These are phyloP conservation scores for Villa cingulata DNA, from an alignment of 2,888 invertebrate species.

Conservation along the genomic window DNA sequence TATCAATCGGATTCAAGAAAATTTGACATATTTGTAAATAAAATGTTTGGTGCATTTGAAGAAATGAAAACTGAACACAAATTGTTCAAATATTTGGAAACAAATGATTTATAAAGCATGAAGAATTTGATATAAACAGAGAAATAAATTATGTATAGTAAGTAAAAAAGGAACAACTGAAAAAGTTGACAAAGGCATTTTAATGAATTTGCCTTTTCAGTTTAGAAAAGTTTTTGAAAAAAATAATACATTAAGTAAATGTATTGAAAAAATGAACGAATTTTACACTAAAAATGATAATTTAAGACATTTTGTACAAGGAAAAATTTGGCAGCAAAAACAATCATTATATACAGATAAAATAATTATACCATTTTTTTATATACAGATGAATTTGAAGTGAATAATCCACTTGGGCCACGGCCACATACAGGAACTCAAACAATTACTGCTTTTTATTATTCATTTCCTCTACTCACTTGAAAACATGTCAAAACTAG, in stretches of 20 bases:
- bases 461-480: constrained; percentile 3
- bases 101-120: not conserved
- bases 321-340: constrained; percentile 4
- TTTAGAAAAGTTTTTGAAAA: constrained; percentile 7
- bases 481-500: constrained; percentile 1
- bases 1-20: not conserved
- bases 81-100: constrained; percentile 1
- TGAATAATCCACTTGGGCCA: constrained; percentile 6
- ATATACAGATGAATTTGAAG: no score
- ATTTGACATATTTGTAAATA: not conserved
- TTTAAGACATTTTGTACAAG: no score
- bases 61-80: constrained; percentile 5
- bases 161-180: not conserved
- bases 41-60: not conserved
- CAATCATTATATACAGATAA: no score
- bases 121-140: constrained; percentile 4
- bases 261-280: not conserved
- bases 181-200: constrained; percentile 5
- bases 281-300: no score
- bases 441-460: constrained; percentile 3
- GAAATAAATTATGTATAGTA: constrained; percentile 1
- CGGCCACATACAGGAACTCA: constrained; percentile 3
- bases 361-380: no score
- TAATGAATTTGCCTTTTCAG: constrained; percentile 6
- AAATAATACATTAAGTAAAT: not conserved